These are phyloP conservation scores for Diacarnus erythraeanus DNA, from an alignment of 37 sponge, comb jelly and placozoan species.

Conservation along the genomic window DNA sequence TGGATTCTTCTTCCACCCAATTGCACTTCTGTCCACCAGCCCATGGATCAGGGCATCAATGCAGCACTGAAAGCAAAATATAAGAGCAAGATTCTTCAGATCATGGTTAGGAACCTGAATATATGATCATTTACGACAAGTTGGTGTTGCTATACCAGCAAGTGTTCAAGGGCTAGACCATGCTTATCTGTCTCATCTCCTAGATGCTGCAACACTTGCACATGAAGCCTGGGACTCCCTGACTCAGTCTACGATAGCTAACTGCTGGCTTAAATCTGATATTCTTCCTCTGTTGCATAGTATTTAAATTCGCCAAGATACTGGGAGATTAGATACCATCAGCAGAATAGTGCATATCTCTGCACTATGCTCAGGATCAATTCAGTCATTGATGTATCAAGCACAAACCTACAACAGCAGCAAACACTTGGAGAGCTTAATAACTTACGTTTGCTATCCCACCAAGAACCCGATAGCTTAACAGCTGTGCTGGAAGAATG, in stretches of 20 bases:
- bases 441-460: background rate
- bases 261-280: background rate
- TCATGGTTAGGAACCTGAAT: background rate
- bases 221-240: background rate
- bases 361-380: background rate
- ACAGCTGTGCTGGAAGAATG: background rate
- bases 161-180: background rate
- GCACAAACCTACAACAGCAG: background rate
- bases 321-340: too few relatives aligned
- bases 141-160: background rate
- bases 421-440: background rate
- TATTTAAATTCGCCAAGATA: too few relatives aligned
- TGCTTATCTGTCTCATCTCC: background rate
- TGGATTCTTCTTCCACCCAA: conserved; percentile 2
- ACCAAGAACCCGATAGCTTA: background rate
- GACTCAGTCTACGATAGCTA: background rate
- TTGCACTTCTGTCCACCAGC: conserved; percentile 9
- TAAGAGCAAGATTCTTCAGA: background rate
- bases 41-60: conserved; percentile 10
- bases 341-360: background rate
- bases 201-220: conserved; percentile 3
- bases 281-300: background rate
- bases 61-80: conserved; percentile 1
- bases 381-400: background rate
- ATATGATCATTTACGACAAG: background rate